Evolutionary conservation across 2,113 vertebrate species (phyloP).

Genomic region (Centrocercus urophasianus): DNA sequence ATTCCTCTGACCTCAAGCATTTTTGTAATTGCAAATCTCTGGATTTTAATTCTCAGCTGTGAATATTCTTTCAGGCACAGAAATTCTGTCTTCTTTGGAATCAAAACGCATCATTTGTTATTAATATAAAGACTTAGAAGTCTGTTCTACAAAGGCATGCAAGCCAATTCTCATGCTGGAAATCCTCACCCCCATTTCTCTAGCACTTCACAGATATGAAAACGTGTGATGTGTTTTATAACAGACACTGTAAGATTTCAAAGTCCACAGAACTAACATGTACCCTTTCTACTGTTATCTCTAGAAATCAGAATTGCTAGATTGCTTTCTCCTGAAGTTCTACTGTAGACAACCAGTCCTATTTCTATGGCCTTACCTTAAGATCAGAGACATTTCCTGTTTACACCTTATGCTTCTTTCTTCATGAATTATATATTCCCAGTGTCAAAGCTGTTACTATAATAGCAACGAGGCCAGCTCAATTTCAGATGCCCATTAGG

Average conservation of each 20-base stretch:
- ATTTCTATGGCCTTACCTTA: constrained; percentile 23
- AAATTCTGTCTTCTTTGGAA: background rate
- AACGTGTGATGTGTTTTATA: background rate
- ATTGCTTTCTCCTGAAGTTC: background rate
- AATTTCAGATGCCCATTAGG: background rate
- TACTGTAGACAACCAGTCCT: background rate
- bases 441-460: background rate
- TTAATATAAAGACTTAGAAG: background rate
- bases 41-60: background rate
- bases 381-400: background rate
- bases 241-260: background rate
- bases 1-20: background rate
- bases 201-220: background rate
- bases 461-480: background rate
- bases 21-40: background rate
- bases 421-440: background rate
- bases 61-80: background rate
- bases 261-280: background rate
- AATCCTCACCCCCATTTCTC: background rate
- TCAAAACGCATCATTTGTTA: background rate
- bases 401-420: constrained; percentile 3
- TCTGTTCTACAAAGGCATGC: background rate
- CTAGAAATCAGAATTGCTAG: background rate
- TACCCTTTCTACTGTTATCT: background rate
- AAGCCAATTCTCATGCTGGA: background rate